Evolutionary conservation across 2,888 invertebrate species (phyloP).

Genomic region (Perdita meconis): DNA sequence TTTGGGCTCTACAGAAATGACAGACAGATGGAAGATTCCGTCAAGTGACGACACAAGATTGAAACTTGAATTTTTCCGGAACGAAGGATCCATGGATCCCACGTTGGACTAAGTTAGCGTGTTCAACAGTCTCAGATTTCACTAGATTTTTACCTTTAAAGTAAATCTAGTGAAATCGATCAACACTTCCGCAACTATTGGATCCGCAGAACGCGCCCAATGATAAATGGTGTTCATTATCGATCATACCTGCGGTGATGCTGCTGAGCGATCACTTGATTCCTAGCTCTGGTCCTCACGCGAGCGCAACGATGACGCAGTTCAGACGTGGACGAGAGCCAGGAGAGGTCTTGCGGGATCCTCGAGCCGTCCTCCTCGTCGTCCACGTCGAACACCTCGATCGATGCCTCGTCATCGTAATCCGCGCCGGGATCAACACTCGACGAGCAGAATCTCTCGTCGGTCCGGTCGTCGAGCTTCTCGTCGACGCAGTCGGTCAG

Average conservation of each 20-base stretch:
- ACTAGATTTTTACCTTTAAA: too few species aligned
- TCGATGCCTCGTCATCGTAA: slow-evolving; percentile 58
- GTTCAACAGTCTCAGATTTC: too few species aligned
- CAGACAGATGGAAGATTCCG: too few species aligned
- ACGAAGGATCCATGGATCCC: too few species aligned
- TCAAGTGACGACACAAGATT: too few species aligned
- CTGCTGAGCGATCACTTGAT: slow-evolving; percentile 51
- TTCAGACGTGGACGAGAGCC: slow-evolving; percentile 75
- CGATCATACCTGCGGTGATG: slow-evolving; percentile 59
- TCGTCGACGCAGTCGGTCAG: slow-evolving; percentile 79
- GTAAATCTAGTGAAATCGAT: too few species aligned
- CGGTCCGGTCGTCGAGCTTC: slow-evolving; percentile 46
- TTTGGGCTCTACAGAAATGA: too few species aligned
- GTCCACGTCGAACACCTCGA: slow-evolving; percentile 68
- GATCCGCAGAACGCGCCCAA: too few species aligned
- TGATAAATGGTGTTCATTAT: too few species aligned
- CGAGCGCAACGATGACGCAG: slow-evolving; percentile 73
- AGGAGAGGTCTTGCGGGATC: slow-evolving; percentile 70
- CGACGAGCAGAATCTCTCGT: slow-evolving; percentile 59
- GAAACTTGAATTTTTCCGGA: too few species aligned
- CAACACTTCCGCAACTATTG: too few species aligned
- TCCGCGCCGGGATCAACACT: slow-evolving; percentile 43
- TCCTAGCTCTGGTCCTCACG: slow-evolving; percentile 61
- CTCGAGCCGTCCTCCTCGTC: slow-evolving; percentile 55
- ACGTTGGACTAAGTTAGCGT: too few species aligned